Evolutionary conservation across 1,140 invertebrate species (phyloP).

Genomic region (Meteorus sp.): DNA sequence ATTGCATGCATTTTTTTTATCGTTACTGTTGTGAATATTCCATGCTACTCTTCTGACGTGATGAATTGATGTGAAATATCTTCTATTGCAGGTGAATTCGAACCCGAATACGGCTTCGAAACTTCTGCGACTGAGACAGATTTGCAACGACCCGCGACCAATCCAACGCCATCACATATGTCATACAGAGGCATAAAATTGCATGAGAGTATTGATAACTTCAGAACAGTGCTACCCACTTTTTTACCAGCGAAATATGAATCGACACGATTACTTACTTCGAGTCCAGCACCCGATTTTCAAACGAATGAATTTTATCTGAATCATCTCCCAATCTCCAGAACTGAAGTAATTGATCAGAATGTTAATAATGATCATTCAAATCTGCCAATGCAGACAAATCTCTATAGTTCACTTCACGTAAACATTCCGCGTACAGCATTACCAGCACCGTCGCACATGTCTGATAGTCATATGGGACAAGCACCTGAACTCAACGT

Average conservation of each 20-base stretch:
- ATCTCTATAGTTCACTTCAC: constrained; percentile 46
- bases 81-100: constrained; percentile 24
- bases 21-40: too few relatives aligned
- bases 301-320: constrained; percentile 42
- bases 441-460: constrained; percentile 21
- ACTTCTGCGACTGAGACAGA: constrained; percentile 30
- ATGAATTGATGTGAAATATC: not conserved
- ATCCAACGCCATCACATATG: constrained; percentile 33
- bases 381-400: constrained; percentile 45
- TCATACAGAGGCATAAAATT: constrained; percentile 49
- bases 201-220: constrained; percentile 39
- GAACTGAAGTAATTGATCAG: constrained; percentile 30
- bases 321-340: constrained; percentile 34
- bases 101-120: constrained; percentile 28
- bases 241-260: constrained; percentile 40
- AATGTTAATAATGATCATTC: constrained; percentile 41
- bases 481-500: constrained; percentile 43
- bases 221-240: constrained; percentile 35
- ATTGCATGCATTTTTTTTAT: too few relatives aligned
- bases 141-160: constrained; percentile 35
- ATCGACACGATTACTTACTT: constrained; percentile 34
- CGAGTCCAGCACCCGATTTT: constrained; percentile 36
- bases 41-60: not conserved
- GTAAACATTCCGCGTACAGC: constrained; percentile 39
- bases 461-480: constrained; percentile 16